Evolutionary conservation across 2,113 vertebrate species (phyloP).

Genomic region (Zosterops lateralis): DNA sequence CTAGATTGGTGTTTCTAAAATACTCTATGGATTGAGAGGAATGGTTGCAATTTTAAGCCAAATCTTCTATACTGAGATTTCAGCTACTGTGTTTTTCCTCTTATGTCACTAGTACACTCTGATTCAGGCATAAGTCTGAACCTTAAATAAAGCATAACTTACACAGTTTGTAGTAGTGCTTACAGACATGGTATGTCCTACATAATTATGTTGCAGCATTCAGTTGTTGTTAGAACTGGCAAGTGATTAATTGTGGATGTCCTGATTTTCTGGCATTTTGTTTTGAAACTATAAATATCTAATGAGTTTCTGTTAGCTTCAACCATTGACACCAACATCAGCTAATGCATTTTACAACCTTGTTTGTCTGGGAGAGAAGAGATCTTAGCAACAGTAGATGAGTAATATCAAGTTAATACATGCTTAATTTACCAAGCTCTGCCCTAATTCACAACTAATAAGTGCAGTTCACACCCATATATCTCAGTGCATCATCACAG

Average conservation of each 20-base stretch:
- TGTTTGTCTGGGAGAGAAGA: neutral
- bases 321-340: neutral
- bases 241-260: neutral
- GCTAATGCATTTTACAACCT: neutral
- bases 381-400: slow-evolving; percentile 6
- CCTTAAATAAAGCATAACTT: neutral
- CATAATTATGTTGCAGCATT: neutral
- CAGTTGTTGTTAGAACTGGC: neutral
- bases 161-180: neutral
- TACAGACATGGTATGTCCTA: neutral
- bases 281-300: slow-evolving; percentile 22
- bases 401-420: neutral
- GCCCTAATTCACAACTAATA: slow-evolving; percentile 15
- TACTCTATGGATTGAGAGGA: neutral
- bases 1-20: neutral
- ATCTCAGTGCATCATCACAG: neutral
- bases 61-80: neutral
- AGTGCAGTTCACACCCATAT: neutral
- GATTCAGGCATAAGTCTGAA: neutral
- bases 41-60: neutral
- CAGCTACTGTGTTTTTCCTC: neutral
- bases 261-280: slow-evolving; percentile 34
- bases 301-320: slow-evolving; percentile 7
- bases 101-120: neutral
- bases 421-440: slow-evolving; percentile 11